Evolutionary conservation across 2,113 vertebrate genomes (phyloP), one percentile per base, ranked within the genome.

Genomic region (Edolisoma coerulescens): DNA sequence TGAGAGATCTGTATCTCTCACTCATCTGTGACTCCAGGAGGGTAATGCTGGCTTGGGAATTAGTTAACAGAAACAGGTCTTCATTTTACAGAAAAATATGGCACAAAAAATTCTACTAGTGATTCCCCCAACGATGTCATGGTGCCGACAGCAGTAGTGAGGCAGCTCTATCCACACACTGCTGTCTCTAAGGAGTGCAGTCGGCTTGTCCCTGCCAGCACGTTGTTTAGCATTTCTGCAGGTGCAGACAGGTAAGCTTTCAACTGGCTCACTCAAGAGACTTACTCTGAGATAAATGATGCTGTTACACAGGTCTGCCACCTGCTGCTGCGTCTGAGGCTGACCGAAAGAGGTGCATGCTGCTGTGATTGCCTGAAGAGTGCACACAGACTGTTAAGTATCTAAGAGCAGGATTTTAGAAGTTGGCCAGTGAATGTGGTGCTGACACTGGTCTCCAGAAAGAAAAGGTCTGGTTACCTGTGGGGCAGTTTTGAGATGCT

Each of bases 341-440:
- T 50, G 45, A 15, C 30, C 61, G 47, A 37, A 56, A 57, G 50
- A 22, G 8, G 2, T 35, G 30, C 0, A 1, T 37, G 45, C 14
- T 26, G 14, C 54, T 33, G 24, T 7, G 42, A 8, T 18, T 69
- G 50, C 59, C 49, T 73, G 71, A 73, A 53, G 33, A 41, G 32
- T 7, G 22, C n/a, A 20, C 11, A 11, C 27, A 32, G 64, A 19
- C 11, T 79, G 8, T 13, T 18, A 37, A n/a, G 11, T 28, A 13
- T 24, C 17, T n/a, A 33, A 33, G 33, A 37, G 35, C n/a, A 23
- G 13, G 35, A 54, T 78, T 74, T 91, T 45, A 70, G 68, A 59
- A 89, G 27, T 2, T 84, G 47, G 4, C 26, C 44, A 20, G n/a
- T 32, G 60, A 84, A 56, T 0, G 0, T 27, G 47, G 13, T 52